Base-by-base conservation (phyloP, 1,140 invertebrate species). In the Macrosteles quadrilineatus region DNA sequence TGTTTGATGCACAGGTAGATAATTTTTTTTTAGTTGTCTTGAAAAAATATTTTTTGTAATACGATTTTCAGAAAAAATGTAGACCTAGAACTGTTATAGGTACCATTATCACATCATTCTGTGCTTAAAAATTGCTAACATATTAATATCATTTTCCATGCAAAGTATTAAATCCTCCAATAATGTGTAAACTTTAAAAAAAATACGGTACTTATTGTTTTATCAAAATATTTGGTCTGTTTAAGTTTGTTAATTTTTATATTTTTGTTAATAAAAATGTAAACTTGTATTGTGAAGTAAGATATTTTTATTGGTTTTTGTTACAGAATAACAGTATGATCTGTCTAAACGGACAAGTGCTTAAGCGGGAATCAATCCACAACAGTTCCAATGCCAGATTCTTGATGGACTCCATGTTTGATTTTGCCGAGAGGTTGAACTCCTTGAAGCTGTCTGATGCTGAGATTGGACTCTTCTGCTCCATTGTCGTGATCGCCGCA, bases 351-450 rank as follows among this genome's bases (percentile, higher is more conserved):
- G 94, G 94, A 57, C 93, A 96, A 81, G 89, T 97, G 73, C 87
- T 96, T 78, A 91, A 94, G 76, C 86, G 93, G 59, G 94, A 97
- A 79, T 90, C 93, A 59, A 92, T 97, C 71, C 92, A 94, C 81
- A 92, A 91, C 78, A 91, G 89, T 75, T 93, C 91, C 71, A 97
- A 97, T 82, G 94, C 95, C 12, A 86, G 94, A 74, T 98, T 97
- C 79, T 87, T 99, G 30, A 92, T 98, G 81, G 94, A 98, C 77
- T 97, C 94, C 71, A 98, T 98, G 84, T 97, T 98, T 80, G 97
- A 98, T 77, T 97, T 99, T 81, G 94, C 96, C 45, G 95, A 97
- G 77, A 87, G 94, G 73, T 91, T 98, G 80, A 97, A 98, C 79
- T 87, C 88, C 6, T 87, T 98, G 78, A 87, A 91, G 77, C 83